Conservation (phyloP, 2,888 invertebrate species). For the Apantesis nais region DNA sequence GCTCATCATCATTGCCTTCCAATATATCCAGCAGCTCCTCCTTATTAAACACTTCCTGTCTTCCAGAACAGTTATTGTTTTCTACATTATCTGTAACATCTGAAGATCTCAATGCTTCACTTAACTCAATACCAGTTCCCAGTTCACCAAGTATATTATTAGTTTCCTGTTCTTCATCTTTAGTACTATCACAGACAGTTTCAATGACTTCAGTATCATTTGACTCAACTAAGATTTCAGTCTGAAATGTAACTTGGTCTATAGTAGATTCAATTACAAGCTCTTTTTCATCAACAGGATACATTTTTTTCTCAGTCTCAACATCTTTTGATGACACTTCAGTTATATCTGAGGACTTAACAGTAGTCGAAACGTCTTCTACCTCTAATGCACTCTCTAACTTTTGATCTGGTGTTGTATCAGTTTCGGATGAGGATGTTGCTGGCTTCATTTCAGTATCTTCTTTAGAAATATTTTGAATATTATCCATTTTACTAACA, state of each 20-base stretch:
- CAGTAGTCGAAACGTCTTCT: conserved; percentile 14
- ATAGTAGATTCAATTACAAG: conserved; percentile 44
- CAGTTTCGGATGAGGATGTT: conserved; percentile 20
- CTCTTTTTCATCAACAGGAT: conserved; percentile 30
- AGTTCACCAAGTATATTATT: conserved; percentile 71
- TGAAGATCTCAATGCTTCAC: conserved; percentile 73
- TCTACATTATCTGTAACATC: conserved; percentile 67
- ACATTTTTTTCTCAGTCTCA: conserved; percentile 6
- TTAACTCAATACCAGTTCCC: conserved; percentile 73
- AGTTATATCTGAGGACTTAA: conserved; percentile 15
- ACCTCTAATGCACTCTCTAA: conserved; percentile 17
- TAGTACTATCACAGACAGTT: conserved; percentile 42
- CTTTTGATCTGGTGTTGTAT: conserved; percentile 19
- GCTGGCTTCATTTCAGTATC: conserved; percentile 24
- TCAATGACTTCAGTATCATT: conserved; percentile 63
- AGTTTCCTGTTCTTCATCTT: conserved; percentile 50
- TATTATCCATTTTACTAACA: conserved; percentile 20
- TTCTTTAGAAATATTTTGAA: conserved; percentile 16
- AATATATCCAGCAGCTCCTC: conserved; percentile 79
- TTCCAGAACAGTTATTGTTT: conserved; percentile 69
- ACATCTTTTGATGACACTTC: conserved; percentile 30
- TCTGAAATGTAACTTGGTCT: conserved; percentile 70
- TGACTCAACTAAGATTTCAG: conserved; percentile 75
- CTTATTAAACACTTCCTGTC: conserved; percentile 79
- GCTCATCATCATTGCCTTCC: conserved; percentile 72